Evolutionary conservation across 2,888 invertebrate genomes (phyloP).

Genomic region (Agapostemon virescens): DNA sequence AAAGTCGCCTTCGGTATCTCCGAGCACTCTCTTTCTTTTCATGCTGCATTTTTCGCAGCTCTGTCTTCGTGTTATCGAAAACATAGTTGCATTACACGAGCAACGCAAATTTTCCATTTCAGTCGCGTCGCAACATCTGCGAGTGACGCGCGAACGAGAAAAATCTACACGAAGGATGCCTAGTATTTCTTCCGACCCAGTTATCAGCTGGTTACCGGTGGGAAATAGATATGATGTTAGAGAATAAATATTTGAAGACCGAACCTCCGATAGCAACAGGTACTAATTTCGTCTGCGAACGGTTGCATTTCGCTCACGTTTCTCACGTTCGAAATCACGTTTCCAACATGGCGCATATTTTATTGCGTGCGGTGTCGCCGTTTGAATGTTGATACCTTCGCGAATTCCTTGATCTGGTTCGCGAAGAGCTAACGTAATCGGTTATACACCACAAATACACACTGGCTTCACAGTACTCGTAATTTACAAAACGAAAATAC

Average conservation of each 20-base stretch:
- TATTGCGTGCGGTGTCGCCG: neutral
- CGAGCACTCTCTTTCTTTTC: neutral
- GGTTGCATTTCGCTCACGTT: constrained; percentile 37
- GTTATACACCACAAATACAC: neutral
- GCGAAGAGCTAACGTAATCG: neutral
- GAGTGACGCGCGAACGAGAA: neutral
- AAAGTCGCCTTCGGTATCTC: neutral
- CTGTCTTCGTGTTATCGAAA: too few species aligned
- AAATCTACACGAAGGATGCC: neutral
- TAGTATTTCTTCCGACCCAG: neutral
- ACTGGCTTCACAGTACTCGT: neutral
- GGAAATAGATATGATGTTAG: neutral
- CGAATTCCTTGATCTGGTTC: neutral
- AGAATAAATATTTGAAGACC: neutral
- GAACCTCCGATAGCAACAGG: neutral
- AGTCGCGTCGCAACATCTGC: neutral
- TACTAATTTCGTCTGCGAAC: neutral
- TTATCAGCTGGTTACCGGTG: neutral
- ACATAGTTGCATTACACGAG: neutral
- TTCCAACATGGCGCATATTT: constrained; percentile 23
- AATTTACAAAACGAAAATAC: neutral
- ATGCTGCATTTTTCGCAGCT: neutral
- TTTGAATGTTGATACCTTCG: neutral
- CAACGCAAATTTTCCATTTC: neutral
- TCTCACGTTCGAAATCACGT: constrained; percentile 40